Conservation (phyloP, 2,113 vertebrate species). For the Megatriorchis doriae region DNA sequence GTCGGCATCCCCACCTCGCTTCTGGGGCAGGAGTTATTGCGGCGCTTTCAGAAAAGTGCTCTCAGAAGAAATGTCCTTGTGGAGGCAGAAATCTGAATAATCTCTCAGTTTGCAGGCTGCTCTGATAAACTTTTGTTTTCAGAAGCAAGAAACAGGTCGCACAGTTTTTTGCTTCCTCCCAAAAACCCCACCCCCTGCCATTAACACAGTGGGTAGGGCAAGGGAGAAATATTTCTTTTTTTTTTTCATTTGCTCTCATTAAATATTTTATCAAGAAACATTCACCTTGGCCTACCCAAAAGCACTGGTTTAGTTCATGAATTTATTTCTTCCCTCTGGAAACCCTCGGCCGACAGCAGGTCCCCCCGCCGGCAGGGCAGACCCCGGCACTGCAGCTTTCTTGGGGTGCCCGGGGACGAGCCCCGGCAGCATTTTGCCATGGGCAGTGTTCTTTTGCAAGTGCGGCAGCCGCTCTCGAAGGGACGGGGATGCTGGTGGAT, state of each 20-base stretch:
- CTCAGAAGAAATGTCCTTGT: neutral
- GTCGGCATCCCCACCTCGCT: accelerated
- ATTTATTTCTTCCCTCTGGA: neutral
- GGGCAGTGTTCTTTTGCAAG: neutral
- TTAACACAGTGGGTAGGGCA: neutral
- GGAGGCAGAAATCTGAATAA: neutral
- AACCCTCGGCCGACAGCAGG: neutral
- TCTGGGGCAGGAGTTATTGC: neutral
- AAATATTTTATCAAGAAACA: neutral
- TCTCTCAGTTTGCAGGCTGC: neutral
- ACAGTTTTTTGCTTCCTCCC: neutral
- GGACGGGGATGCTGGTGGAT: accelerated
- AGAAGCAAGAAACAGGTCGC: neutral
- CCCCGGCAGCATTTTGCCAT: accelerated
- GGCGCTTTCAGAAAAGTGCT: neutral
- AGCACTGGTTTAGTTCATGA: neutral
- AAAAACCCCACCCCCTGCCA: neutral
- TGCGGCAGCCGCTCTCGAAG: accelerated
- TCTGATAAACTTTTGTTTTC: neutral
- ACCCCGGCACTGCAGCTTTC: neutral
- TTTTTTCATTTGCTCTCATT: neutral
- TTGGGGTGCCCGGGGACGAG: accelerated
- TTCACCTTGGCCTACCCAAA: neutral
- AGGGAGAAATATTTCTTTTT: neutral
- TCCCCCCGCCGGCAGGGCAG: accelerated